Base-by-base conservation (phyloP, 1,140 invertebrate species). In the Campoletis sonorensis region DNA sequence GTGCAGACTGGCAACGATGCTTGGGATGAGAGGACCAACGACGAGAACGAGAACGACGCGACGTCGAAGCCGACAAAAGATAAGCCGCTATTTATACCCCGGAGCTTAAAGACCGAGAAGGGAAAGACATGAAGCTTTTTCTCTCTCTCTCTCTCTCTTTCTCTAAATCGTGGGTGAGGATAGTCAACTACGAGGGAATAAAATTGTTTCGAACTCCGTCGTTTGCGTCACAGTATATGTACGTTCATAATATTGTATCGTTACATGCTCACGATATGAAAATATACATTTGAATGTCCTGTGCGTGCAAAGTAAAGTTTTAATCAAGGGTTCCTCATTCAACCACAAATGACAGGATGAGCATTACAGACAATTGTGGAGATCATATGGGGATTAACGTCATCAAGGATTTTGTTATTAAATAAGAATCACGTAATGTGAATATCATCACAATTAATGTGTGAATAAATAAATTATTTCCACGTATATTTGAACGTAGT, bases 11-110 rank as follows among this genome's bases (percentile, higher is more conserved):
- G 13, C 13, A 67, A 27, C 4, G 61, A 67, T 45, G 61, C n/a
- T 15, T 23, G 61, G 23, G 61, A 18, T 23, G 23, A 67, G 72
- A 11, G 26, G 26, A 23, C 1, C 45, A 75, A 45, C 72, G 75
- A 77, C 13, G 75, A 79, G 82, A 80, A 79, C 72, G 79, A 45
- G 45, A 26, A 49, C 49, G 54, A 81, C 73, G 75, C 82, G 83
- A 85, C 84, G 87, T 89, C 85, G 87, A 88, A 87, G 85, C 85
- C 84, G 87, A 87, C 87, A 87, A 87, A 88, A 89, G 88, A 89
- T 89, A 89, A 89, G 88, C 88, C 64, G 86, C 88, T 89, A 89
- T 89, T 88, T 89, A 89, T 89, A 89, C 88, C 87, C 85, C 51
- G 68, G 49, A 79, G 86, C 86, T 88, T 89, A 88, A 87, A 83